Conservation (phyloP, 1,140 invertebrate genomes). For the Drosophila sp. region DNA sequence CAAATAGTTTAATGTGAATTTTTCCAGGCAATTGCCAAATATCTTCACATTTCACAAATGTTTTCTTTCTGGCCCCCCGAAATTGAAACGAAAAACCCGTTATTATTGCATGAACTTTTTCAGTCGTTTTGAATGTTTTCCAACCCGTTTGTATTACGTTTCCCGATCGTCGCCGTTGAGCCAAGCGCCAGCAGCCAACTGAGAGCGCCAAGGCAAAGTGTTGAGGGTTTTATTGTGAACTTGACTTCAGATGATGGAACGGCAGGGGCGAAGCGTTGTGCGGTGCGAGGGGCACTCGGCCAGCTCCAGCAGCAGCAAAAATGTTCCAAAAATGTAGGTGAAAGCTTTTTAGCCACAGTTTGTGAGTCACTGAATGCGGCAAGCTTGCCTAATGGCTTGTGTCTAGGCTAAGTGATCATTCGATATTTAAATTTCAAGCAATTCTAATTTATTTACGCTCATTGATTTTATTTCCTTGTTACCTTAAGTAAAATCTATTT, state of each 20-base stretch:
- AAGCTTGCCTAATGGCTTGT: constrained; percentile 6
- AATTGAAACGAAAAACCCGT: constrained; percentile 54
- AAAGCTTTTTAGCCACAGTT: constrained; percentile 45
- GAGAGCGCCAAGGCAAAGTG: constrained; percentile 63
- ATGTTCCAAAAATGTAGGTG: constrained; percentile 45
- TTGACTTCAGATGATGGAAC: constrained; percentile 48
- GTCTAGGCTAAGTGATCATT: constrained; percentile 16
- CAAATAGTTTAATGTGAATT: constrained; percentile 2
- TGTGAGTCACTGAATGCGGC: neutral
- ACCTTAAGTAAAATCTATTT: no score
- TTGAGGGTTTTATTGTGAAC: constrained; percentile 71
- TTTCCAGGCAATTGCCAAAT: constrained; percentile 15
- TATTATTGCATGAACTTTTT: constrained; percentile 46
- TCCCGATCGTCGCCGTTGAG: constrained; percentile 55
- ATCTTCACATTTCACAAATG: constrained; percentile 37
- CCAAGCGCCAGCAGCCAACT: constrained; percentile 65
- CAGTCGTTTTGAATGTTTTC: constrained; percentile 21
- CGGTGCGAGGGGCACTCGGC: neutral
- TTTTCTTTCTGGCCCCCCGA: constrained; percentile 17
- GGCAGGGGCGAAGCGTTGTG: constrained; percentile 2
- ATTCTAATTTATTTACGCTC: no score
- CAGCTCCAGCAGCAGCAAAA: neutral
- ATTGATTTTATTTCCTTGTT: no score
- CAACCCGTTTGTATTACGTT: constrained; percentile 33
- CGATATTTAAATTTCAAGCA: neutral